Percentiles rank a stretch among this genome's conserved stretches.
phyloP scores from a whole-genome alignment of 1,140 invertebrate species.

The Oreohelix idahoensis region DNA sequence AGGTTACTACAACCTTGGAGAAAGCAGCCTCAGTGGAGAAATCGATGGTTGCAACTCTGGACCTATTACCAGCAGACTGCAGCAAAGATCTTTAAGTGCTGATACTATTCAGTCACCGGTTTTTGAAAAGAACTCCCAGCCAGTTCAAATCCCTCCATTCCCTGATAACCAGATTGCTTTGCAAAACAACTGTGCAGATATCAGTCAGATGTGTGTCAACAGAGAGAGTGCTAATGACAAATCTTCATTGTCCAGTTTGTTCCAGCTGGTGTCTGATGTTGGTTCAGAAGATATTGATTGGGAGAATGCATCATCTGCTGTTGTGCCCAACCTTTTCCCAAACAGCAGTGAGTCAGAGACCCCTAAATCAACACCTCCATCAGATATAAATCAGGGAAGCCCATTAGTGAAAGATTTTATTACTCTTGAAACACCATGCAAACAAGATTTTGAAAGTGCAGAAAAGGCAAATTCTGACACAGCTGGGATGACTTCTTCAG shows the following conservation, averaged over 20 bases:
- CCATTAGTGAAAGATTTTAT: constrained; percentile 18
- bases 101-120: not conserved
- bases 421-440: constrained; percentile 10
- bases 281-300: constrained; percentile 23
- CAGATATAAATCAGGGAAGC: not conserved
- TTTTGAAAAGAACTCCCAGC: not conserved
- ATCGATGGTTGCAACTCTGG: too few species aligned
- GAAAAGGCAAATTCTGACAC: not conserved
- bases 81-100: constrained; percentile 32
- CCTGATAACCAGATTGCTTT: not conserved
- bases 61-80: not conserved
- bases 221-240: constrained; percentile 6
- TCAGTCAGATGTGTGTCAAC: not conserved
- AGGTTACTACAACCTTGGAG: not conserved
- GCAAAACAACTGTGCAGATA: not conserved
- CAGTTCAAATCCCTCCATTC: not conserved
- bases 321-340: constrained; percentile 7
- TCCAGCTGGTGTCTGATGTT: constrained; percentile 43
- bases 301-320: not conserved
- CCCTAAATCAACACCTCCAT: constrained; percentile 29
- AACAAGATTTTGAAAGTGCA: not conserved
- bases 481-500: constrained; percentile 18
- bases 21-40: not conserved
- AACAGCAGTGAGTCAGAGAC: not conserved
- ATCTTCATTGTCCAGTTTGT: constrained; percentile 42